Evolutionary conservation across 2,888 invertebrate genomes (phyloP), one percentile per base, ranked within the genome.

Genomic region (Camptogramma bilineatum): DNA sequence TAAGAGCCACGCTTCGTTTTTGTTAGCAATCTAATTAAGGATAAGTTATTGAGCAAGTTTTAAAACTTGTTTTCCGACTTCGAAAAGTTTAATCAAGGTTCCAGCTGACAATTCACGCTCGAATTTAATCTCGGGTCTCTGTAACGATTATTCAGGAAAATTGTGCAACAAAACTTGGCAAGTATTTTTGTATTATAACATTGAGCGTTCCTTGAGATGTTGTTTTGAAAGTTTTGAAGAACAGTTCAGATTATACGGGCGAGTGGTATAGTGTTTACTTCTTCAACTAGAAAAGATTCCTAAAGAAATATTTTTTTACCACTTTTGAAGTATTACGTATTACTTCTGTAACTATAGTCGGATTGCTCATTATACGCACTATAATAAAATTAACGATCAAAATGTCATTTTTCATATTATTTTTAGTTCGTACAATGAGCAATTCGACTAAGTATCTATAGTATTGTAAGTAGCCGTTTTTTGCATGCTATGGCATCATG

Each of bases 21-120:
- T 58, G 53, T 52, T 52, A 57, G 54, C 54, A 68, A 61, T 64
- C 61, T 68, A 62, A 68, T 64, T 61, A 68, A 61, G 64, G 47
- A 55, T 64, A 68, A 68, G 58, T 64, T 68, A 64, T 68, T 62
- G 57, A 62, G 53, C 57, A 62, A 68, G 61, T 68, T 61, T 51
- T 51, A 18, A 62, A 68, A 68, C 61, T 64, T 68, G 61, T 68
- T 68, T 64, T 57, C 53, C 58, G 31, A 64, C 61, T 67, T 58
- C 31, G 57, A 58, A 68, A 67, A 68, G 67, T 68, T 68, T 68
- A 68, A 68, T 68, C 67, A 68, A 68, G 64, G 61, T 58, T 64
- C 58, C 67, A 62, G 61, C 58, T 68, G 64, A 68, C 61, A 68
- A 58, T 68, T 67, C 61, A 62, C 64, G 67, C 64, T 52, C 31